Conservation (phyloP, 2,888 invertebrate species). For the Philaethria dido region DNA sequence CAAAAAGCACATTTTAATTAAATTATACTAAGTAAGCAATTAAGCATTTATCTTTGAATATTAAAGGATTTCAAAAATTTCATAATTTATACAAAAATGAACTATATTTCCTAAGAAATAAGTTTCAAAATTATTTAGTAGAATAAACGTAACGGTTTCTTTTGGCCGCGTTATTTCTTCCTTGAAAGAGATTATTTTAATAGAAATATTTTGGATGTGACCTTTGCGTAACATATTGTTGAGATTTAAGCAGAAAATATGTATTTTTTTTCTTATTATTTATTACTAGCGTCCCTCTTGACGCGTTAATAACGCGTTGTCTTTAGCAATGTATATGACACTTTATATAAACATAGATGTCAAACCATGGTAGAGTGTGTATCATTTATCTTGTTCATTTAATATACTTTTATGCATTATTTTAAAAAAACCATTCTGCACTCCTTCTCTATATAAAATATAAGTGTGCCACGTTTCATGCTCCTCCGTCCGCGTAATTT, state of each 20-base stretch:
- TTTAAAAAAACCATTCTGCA: too few species aligned
- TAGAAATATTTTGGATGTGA: neutral
- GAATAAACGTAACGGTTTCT: neutral
- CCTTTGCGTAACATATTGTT: neutral
- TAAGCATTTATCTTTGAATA: constrained; percentile 4
- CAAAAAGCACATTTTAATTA: neutral
- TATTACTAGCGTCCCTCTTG: too few species aligned
- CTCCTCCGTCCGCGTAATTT: too few species aligned
- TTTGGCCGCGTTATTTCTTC: neutral
- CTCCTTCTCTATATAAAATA: too few species aligned
- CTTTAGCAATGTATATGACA: too few species aligned
- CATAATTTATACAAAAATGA: neutral
- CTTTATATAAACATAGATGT: too few species aligned
- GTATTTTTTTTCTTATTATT: too few species aligned
- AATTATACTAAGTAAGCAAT: constrained; percentile 8
- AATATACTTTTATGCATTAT: too few species aligned
- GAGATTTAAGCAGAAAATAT: neutral
- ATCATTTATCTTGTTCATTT: too few species aligned
- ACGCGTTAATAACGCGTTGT: too few species aligned
- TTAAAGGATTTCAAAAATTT: neutral
- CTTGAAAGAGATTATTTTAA: constrained; percentile 1
- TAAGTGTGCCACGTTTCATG: too few species aligned
- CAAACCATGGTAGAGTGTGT: too few species aligned
- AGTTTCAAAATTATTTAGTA: neutral
- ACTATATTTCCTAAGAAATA: neutral